These are phyloP conservation scores for Diachrysia chrysitis DNA, from an alignment of 2,888 invertebrate genomes.

Conservation along the genomic window DNA sequence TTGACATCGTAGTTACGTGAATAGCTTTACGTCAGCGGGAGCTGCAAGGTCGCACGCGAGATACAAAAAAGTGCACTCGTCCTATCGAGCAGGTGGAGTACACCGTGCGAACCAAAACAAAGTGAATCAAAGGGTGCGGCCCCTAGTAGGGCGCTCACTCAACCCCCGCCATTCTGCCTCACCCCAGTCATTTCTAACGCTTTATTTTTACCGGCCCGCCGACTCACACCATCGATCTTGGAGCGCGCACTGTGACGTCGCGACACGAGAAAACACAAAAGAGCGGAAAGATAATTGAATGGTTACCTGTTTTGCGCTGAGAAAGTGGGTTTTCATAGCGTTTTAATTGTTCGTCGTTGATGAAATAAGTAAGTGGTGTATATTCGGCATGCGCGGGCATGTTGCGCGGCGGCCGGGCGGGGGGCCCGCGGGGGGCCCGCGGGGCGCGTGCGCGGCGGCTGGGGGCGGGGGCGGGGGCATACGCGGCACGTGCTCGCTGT, in stretches of 20 bases:
- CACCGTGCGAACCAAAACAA: slow-evolving; percentile 65
- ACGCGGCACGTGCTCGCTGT: slow-evolving; percentile 16
- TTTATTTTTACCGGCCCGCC: slow-evolving; percentile 88
- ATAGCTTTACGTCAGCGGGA: slow-evolving; percentile 41
- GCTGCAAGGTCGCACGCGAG: slow-evolving; percentile 52
- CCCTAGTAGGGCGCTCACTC: slow-evolving; percentile 82
- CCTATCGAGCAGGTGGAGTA: slow-evolving; percentile 63
- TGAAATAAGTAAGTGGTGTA: slow-evolving; percentile 77
- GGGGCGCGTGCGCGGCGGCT: slow-evolving; percentile 33
- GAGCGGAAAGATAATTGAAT: slow-evolving; percentile 56
- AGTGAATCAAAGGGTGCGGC: slow-evolving; percentile 79
- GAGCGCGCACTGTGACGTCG: slow-evolving; percentile 55
- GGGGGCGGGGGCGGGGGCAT: slow-evolving; percentile 44
- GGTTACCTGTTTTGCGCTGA: slow-evolving; percentile 75
- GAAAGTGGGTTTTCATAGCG: slow-evolving; percentile 75
- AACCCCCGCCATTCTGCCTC: slow-evolving; percentile 89
- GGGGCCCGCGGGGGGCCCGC: slow-evolving; percentile 60
- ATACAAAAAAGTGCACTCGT: slow-evolving; percentile 59
- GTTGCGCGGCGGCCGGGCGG: slow-evolving; percentile 69
- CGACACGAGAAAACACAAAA: slow-evolving; percentile 35
- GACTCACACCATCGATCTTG: slow-evolving; percentile 82
- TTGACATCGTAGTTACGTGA: slow-evolving; percentile 57
- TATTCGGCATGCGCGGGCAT: slow-evolving; percentile 75
- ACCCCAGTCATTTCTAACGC: slow-evolving; percentile 85
- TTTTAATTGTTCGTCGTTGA: slow-evolving; percentile 76